phyloP scores from a whole-genome alignment of 2,888 invertebrate species.

The Limnephilus auricula region DNA sequence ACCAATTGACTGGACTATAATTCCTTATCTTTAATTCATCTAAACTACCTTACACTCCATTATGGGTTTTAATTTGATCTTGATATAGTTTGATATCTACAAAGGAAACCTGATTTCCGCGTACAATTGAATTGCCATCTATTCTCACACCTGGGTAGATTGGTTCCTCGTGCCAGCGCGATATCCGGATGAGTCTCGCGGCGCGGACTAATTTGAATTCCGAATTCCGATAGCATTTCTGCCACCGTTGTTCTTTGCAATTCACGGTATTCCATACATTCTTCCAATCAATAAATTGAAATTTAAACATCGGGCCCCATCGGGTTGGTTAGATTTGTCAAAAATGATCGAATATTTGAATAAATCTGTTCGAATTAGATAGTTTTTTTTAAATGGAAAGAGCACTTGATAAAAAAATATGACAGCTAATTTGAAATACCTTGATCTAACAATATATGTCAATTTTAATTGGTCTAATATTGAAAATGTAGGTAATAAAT shows the following conservation, averaged over 20 bases:
- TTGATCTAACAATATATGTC: no score
- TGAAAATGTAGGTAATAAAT: no score
- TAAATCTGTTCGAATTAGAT: neutral
- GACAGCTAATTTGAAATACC: no score
- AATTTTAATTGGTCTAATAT: no score
- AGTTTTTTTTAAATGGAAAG: neutral
- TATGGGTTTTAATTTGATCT: neutral
- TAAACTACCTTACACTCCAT: neutral
- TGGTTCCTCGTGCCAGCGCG: neutral
- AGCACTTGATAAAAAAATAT: no score
- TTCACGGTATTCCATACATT: constrained; percentile 16
- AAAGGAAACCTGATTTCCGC: constrained; percentile 26
- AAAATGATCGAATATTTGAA: neutral
- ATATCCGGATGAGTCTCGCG: neutral
- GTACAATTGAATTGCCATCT: neutral
- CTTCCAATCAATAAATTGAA: constrained; percentile 22
- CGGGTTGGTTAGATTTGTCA: neutral
- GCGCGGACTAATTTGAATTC: constrained; percentile 37
- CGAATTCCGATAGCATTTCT: constrained; percentile 31
- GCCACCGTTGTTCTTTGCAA: constrained; percentile 25
- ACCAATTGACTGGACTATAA: no score
- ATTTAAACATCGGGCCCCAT: neutral
- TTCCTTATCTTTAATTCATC: neutral
- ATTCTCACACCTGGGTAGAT: neutral
- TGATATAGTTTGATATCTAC: neutral